Base-by-base conservation (phyloP, 1,140 invertebrate species). In the Heterodera carotae region DNA sequence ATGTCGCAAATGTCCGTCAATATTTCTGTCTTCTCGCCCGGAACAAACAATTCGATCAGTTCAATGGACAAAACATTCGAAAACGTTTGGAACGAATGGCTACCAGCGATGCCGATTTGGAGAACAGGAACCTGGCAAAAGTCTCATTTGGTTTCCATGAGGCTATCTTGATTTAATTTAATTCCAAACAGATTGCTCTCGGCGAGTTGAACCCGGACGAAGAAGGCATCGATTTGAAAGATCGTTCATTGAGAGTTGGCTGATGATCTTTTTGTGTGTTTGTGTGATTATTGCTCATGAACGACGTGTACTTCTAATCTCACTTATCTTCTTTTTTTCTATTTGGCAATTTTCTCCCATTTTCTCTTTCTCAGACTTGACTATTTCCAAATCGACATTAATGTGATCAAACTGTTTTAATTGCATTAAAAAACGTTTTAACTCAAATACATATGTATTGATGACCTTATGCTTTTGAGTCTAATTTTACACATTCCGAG, bases 1-100 rank as follows among this genome's bases (percentile, higher is more conserved):
- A 66, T 39, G 77, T 78, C 0, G 34, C 77, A 36, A 78, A 78
- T 69, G 76, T 78, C 29, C 77, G 77, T 25, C 77, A 78, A 68
- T 77, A 78, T 78, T 78, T 78, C 36, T 78, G 76, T 39, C 33
- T 59, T 66, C 25, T 78, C 18, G 43, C 60, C 27, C 60, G 74
- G 31, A 33, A 75, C 8, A 39, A 64, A 18, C 62, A 53, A 15
- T 77, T 59, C 29, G 71, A 66, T 12, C 39, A 69, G 22, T 77
- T 60, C 31, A 60, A 69, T 7, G 75, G 75, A 10, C 15, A 34
- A 34, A 69, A 34, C 60, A 62, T 78, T 36, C 67, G 56, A 33
- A 76, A 53, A 18, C 74, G 77, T 25, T 31, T 78, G 7, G 53
- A 77, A 56, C 34, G 68, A 29, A 76, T 78, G 56, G 43, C 34